Conservation (phyloP, 2,888 invertebrate species). For the Ectemnius continuus region DNA sequence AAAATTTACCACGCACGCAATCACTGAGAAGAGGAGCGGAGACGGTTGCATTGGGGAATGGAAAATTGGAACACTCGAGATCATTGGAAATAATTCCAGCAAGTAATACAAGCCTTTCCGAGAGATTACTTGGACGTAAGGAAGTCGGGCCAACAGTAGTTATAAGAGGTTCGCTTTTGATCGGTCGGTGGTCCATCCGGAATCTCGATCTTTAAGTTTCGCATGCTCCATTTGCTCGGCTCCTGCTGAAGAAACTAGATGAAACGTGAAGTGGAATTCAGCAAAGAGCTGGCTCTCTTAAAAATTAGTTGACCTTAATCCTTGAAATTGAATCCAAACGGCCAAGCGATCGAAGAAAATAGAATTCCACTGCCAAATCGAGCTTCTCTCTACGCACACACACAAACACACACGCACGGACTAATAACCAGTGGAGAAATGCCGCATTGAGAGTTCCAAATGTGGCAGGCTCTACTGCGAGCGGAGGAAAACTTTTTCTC, state of each 20-base stretch:
- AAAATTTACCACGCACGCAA: not conserved
- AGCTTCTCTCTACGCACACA: not conserved
- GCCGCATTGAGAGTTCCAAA: too few relatives aligned
- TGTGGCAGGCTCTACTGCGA: too few relatives aligned
- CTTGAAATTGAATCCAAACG: conserved; percentile 1
- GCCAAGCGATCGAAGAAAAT: not conserved
- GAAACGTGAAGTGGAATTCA: conserved; percentile 1
- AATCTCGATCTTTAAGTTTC: too few relatives aligned
- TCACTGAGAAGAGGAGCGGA: not conserved
- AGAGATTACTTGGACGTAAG: too few relatives aligned
- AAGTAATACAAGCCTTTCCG: not conserved
- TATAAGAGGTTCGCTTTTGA: too few relatives aligned
- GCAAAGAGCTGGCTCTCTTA: not conserved
- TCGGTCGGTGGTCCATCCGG: too few relatives aligned
- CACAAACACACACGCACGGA: too few relatives aligned
- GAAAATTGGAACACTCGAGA: conserved; percentile 1
- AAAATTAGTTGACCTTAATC: conserved; percentile 10
- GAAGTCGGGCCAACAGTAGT: too few relatives aligned
- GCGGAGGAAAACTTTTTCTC: too few relatives aligned
- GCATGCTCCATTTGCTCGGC: too few relatives aligned
- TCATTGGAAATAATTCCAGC: conserved; percentile 1
- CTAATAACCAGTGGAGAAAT: too few relatives aligned
- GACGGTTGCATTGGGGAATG: not conserved
- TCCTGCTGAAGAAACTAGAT: not conserved
- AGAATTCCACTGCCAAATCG: not conserved